Base-by-base conservation (phyloP, 2,797 vertebrate species). In the Clarias pachynema region DNA sequence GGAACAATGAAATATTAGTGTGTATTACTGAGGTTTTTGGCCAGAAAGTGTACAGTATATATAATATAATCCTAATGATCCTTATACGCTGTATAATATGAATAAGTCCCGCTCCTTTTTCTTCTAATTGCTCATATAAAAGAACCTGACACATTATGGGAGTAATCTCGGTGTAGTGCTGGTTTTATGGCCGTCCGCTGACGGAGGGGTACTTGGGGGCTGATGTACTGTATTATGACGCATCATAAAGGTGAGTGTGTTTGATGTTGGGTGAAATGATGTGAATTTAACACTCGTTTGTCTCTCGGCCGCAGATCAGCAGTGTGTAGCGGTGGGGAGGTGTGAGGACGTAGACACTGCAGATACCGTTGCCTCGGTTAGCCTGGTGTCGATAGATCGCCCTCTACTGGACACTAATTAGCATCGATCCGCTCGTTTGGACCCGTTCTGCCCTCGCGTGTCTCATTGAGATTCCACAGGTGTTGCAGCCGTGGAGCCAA, bases 401-500 rank as follows among this genome's bases (percentile, higher is more conserved):
- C 85, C 83, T 84, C 88, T 90, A 69, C 72, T 85, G 88, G 85
- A 72, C 79, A 59, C 69, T 78, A 69, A 70, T 82, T 60, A 53
- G 73, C 79, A 81, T 31, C 72, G 65, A 74, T 63, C 66, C 29
- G 49, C 9, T 31, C 26, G 22, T 24, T 31, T 6, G 5, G 10
- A 62, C 24, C 65, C 24, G 14, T 40, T 83, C 84, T 79, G 84
- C 79, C 84, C 83, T 81, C 82, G 63, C 69, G 66, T 29, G 40
- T 65, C 69, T 85, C 65, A 81, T 26, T 34, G 34, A 72, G 65
- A 85, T 85, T 86, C 87, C 70, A 86, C 88, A 85, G 77, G 87
- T 86, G 69, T 57, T 34, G 29, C 22, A 56, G 15, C 57, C 6
- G 0, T 37, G 56, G 29, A 24, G 26, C 31, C 34, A 26, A 65